Evolutionary conservation across 2,113 vertebrate genomes (phyloP).

Genomic region (Solea solea): DNA sequence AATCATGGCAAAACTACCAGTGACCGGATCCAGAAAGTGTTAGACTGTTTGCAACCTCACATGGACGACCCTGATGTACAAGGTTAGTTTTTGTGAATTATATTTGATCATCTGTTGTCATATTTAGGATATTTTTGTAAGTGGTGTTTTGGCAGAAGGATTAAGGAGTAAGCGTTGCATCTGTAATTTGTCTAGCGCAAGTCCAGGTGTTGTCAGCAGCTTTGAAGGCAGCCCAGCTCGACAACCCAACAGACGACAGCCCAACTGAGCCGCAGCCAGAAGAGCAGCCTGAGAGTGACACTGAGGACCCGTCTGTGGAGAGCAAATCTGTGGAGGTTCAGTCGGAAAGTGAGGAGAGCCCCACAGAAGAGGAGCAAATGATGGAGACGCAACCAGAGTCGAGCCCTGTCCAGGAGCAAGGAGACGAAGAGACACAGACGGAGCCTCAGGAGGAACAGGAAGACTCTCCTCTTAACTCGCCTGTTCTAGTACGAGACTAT

Average conservation of each 20-base stretch:
- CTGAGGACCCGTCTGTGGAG: slow-evolving; percentile 10
- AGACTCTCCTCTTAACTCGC: slow-evolving; percentile 63
- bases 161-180: slow-evolving; percentile 5
- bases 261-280: slow-evolving; percentile 5
- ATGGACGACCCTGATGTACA: slow-evolving; percentile 88
- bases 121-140: not conserved
- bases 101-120: not conserved
- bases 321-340: slow-evolving; percentile 54
- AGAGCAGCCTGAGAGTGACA: slow-evolving; percentile 17
- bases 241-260: slow-evolving; percentile 52
- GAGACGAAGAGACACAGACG: slow-evolving; percentile 66
- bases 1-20: slow-evolving; percentile 79
- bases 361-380: slow-evolving; percentile 46
- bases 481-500: slow-evolving; percentile 52
- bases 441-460: slow-evolving; percentile 61
- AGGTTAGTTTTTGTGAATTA: slow-evolving; percentile 70
- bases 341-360: slow-evolving; percentile 43
- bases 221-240: slow-evolving; percentile 86
- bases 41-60: slow-evolving; percentile 88
- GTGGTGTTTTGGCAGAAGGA: not conserved
- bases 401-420: slow-evolving; percentile 65
- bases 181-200: slow-evolving; percentile 79
- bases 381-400: slow-evolving; percentile 47
- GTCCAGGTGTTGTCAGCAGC: slow-evolving; percentile 89
- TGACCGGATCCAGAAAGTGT: slow-evolving; percentile 87